Evolutionary conservation across 92 coral and sea anemone species (phyloP).

Genomic region (Epizoanthus illoricatus): DNA sequence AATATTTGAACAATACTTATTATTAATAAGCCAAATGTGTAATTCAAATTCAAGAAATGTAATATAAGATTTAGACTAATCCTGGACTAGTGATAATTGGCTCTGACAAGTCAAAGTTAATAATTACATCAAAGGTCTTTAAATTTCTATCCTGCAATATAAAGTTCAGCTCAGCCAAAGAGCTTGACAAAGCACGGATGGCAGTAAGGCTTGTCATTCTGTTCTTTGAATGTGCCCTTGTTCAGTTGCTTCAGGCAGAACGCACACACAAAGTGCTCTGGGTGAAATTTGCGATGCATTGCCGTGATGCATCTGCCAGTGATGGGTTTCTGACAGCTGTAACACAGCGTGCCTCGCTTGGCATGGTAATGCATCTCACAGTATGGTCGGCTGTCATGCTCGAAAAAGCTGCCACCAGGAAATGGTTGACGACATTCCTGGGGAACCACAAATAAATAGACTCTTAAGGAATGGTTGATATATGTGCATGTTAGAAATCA

Average conservation of each 20-base stretch:
- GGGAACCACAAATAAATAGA: neutral
- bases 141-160: neutral
- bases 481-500: neutral
- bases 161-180: slow-evolving; percentile 65
- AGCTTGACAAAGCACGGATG: slow-evolving; percentile 96
- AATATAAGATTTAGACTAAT: too few species aligned
- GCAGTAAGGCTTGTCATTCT: slow-evolving; percentile 97
- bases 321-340: slow-evolving; percentile 98
- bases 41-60: too few species aligned
- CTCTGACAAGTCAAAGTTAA: too few species aligned
- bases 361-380: slow-evolving; percentile 99
- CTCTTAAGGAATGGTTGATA: neutral
- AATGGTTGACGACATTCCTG: slow-evolving; percentile 99
- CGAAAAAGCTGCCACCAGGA: slow-evolving; percentile 99
- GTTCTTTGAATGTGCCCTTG: slow-evolving; percentile 98
- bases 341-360: slow-evolving; percentile 93
- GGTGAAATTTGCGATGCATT: slow-evolving; percentile 99
- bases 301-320: slow-evolving; percentile 99
- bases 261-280: slow-evolving; percentile 99
- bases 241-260: slow-evolving; percentile 96
- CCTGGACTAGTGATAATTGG: too few species aligned
- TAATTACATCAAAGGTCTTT: neutral
- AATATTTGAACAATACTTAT: too few species aligned
- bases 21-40: too few species aligned
- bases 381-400: slow-evolving; percentile 96